Percentiles rank a stretch among this genome's conserved stretches.
phyloP scores from a whole-genome alignment of 2,113 vertebrate genomes.

The Saguinus midas region DNA sequence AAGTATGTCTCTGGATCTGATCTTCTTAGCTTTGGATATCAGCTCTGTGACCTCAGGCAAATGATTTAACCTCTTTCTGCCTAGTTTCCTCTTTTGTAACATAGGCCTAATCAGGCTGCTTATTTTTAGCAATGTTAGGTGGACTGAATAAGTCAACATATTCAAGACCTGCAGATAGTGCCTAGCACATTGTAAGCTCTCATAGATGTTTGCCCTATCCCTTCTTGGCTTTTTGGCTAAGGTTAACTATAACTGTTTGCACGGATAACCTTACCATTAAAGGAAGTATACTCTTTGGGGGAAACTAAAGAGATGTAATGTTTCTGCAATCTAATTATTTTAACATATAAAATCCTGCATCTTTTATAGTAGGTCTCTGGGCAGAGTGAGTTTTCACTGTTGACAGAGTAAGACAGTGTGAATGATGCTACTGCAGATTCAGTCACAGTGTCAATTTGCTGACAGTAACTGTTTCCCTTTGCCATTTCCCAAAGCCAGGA shows the following conservation, averaged over 20 bases:
- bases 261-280: not conserved
- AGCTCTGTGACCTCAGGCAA: not conserved
- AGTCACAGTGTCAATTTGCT: constrained; percentile 43
- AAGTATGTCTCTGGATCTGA: not conserved
- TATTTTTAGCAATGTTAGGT: not conserved
- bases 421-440: not conserved
- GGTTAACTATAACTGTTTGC: not conserved
- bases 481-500: constrained; percentile 54
- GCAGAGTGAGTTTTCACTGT: constrained; percentile 62
- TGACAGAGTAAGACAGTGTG: constrained; percentile 32
- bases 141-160: not conserved
- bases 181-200: not conserved
- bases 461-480: constrained; percentile 49
- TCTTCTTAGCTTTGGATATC: not conserved
- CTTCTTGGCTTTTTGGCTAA: too few relatives aligned
- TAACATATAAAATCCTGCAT: constrained; percentile 32
- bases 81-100: not conserved
- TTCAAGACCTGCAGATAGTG: not conserved
- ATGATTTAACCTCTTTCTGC: not conserved
- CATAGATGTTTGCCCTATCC: not conserved
- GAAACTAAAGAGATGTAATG: not conserved
- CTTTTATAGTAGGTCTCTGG: not conserved
- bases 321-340: constrained; percentile 33
- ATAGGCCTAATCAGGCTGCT: not conserved
- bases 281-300: not conserved